Evolutionary conservation across 2,113 vertebrate species (phyloP).

Genomic region (Psittacula cyanocephala): DNA sequence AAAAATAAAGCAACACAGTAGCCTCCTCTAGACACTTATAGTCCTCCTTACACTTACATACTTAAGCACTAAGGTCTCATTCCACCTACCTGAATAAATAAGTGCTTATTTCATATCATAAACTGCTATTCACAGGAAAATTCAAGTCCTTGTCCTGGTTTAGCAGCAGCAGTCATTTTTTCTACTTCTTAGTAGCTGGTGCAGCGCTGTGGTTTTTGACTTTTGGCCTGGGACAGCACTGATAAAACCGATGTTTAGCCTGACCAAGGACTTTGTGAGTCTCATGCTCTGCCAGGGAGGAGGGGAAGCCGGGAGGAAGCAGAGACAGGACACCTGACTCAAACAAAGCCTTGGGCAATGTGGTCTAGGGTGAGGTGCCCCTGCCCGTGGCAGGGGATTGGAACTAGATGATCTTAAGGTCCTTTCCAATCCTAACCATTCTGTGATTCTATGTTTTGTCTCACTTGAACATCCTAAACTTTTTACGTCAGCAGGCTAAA

Average conservation of each 20-base stretch:
- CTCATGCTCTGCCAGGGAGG: no score
- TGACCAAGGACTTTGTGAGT: no score
- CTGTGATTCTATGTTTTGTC: background rate
- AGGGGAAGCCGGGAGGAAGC: no score
- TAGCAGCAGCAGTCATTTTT: no score
- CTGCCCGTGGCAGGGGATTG: background rate
- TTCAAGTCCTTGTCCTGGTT: background rate
- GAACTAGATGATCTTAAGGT: background rate
- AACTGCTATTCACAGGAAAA: background rate
- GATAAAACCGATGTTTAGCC: no score
- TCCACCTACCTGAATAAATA: background rate
- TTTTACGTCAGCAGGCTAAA: background rate
- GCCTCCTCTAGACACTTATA: background rate
- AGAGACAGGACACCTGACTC: no score
- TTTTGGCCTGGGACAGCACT: no score
- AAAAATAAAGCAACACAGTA: background rate
- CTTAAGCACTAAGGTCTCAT: background rate
- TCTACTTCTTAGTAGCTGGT: no score
- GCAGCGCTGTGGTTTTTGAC: no score
- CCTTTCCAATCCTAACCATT: background rate
- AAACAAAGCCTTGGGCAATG: background rate
- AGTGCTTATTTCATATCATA: background rate
- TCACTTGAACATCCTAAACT: background rate
- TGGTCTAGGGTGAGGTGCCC: background rate
- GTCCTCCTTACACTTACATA: background rate